Base-by-base conservation (phyloP, 2,888 invertebrate species). In the Harpagoxenus sublaevis region DNA sequence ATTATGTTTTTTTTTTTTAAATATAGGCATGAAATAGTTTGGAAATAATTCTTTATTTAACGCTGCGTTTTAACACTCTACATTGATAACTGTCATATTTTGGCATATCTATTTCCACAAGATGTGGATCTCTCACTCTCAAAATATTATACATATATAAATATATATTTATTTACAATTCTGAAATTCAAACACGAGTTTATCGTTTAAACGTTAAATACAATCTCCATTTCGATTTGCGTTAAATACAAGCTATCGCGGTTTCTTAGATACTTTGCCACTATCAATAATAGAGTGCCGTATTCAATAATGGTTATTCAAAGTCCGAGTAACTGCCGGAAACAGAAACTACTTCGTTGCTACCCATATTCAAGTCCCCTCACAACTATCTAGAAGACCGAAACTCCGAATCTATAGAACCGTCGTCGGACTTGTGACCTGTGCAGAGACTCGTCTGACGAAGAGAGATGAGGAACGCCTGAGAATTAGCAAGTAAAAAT, bases 291-390 rank as follows among this genome's bases (percentile, higher is more conserved):
- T 79, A 48, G 23, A 79, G 60, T 31, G 23, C 8, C 35, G 28
- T 60, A 75, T 81, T 81, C 77, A 74, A 81, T 81, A 81, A 75
- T 81, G 79, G 60, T 81, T 74, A 81, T 74, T 81, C 78, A 78
- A 78, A 71, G 78, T 78, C 60, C 79, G 23, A 74, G 75, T 60
- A 60, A 79, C 79, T 79, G 57, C 48, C 45, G 79, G 60, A 79
- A 79, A 51, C 57, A 79, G 79, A 53, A 81, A 81, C 60, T 75
- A 74, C 79, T 81, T 60, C 45, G 23, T 57, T 57, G 48, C 60
- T 48, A 75, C 79, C 12, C 8, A 51, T 39, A 60, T 48, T 74
- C 57, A 53, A 73, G 51, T 48, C 53, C 74, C 23, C 60, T 74
- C 48, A 3, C 79, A 60, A 74, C 79, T 75, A 75, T 60, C 60